Conservation (phyloP, 2,888 invertebrate species). For the Drosophila nigricruria region DNA sequence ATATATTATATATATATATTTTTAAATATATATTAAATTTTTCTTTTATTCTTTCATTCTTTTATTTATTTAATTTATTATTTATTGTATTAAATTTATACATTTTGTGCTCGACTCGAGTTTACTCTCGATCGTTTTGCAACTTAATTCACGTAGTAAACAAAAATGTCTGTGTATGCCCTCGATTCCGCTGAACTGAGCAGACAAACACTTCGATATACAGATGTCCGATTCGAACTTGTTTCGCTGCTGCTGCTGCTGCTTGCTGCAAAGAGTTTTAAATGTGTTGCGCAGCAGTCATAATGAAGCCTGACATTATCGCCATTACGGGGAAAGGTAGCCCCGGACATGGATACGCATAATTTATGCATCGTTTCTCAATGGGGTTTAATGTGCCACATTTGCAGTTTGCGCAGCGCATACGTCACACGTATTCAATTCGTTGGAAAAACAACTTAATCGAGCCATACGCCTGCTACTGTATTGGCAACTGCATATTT, state of each 20-base stretch:
- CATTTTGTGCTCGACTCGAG: background rate
- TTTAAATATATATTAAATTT: no score
- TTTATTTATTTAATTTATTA: no score
- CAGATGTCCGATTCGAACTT: background rate
- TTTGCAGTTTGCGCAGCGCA: conserved; percentile 7
- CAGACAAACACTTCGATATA: background rate
- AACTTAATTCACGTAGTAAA: background rate
- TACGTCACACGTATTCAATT: conserved; percentile 16
- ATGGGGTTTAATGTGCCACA: conserved; percentile 4
- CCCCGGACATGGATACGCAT: conserved; percentile 27
- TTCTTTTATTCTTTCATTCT: no score
- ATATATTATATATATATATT: no score
- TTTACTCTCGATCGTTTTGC: background rate
- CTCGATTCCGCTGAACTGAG: background rate
- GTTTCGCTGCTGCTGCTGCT: background rate
- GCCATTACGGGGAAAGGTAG: conserved; percentile 4
- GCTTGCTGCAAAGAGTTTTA: conserved; percentile 2
- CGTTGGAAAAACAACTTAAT: conserved; percentile 13
- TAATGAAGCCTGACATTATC: conserved; percentile 28
- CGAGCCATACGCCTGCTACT: conserved; percentile 9
- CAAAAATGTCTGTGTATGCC: background rate
- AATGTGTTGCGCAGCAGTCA: conserved; percentile 13
- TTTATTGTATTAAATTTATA: background rate
- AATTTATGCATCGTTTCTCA: conserved; percentile 21
- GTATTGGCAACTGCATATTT: conserved; percentile 6